phyloP scores from a whole-genome alignment of 1,140 invertebrate genomes.

The Aphidius ervi region DNA sequence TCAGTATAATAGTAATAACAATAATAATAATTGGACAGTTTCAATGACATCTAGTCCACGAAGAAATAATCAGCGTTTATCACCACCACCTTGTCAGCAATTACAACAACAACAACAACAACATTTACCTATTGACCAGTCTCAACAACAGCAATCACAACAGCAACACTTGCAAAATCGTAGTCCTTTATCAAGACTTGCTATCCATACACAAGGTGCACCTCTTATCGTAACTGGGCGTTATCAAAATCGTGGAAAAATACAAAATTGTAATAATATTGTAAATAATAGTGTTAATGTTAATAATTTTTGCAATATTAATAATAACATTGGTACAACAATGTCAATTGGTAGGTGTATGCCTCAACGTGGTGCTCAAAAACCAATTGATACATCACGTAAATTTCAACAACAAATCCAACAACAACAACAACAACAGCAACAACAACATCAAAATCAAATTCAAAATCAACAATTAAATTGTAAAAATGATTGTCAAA shows the following conservation, averaged over 20 bases:
- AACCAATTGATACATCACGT: constrained; percentile 31
- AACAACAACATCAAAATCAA: constrained; percentile 20
- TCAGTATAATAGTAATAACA: constrained; percentile 35
- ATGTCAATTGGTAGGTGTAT: constrained; percentile 29
- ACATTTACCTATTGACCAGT: constrained; percentile 20
- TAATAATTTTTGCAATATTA: constrained; percentile 34
- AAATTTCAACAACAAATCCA: constrained; percentile 26
- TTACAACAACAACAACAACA: constrained; percentile 29
- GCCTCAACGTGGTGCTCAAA: constrained; percentile 38
- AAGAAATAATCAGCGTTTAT: constrained; percentile 47
- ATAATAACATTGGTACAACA: constrained; percentile 31
- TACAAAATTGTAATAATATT: constrained; percentile 26
- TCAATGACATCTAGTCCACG: constrained; percentile 54
- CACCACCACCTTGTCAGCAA: constrained; percentile 32
- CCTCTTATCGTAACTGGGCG: constrained; percentile 67
- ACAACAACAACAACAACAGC: constrained; percentile 22
- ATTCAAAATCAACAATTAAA: constrained; percentile 22
- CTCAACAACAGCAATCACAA: constrained; percentile 30
- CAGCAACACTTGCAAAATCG: constrained; percentile 42
- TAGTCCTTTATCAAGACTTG: constrained; percentile 61
- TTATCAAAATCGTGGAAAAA: constrained; percentile 43
- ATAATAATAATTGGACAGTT: constrained; percentile 56
- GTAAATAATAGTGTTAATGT: constrained; percentile 34
- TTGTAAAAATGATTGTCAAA: constrained; percentile 21
- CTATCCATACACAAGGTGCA: constrained; percentile 72